Base-by-base conservation (phyloP, 1,140 invertebrate species). In the Drosophila tristis region DNA sequence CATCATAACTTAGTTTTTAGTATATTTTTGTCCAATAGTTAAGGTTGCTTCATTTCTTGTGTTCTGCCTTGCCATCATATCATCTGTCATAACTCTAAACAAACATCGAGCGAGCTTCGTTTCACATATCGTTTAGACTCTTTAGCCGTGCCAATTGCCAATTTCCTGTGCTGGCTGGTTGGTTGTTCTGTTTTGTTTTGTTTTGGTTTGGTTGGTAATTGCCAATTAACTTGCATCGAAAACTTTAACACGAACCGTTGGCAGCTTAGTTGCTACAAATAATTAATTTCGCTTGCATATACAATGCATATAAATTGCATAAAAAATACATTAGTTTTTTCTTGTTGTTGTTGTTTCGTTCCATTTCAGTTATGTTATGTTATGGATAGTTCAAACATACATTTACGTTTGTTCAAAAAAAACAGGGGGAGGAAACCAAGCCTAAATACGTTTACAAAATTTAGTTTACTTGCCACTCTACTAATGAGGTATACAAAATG, bases 401-500 rank as follows among this genome's bases (percentile, higher is more conserved):
- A 29, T 13, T 66, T 75, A 31, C 39, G 42, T 61, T 57, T 57
- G 51, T 47, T 35, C 9, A 39, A 39, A 67, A 82, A 70, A 63
- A 53, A 43, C 3, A 25, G 2, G 4, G 23, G 4, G 0, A 70
- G 60, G 61, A 48, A 74, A 80, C 57, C 59, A 60, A 86, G 77
- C 70, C 77, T 74, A 78, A 75, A 61, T 66, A 75, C 48, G 63
- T 53, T 15, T 67, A 74, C 59, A 59, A 59, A 80, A 87, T 81
- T 81, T 87, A 86, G 82, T 87, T 87, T 75, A 48, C 48, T 87
- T 78, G 82, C 81, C 80, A 80, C 80, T 81, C 74, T 58, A 86
- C 78, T 87, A 87, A 86, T 86, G 82, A 86, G 82, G 82, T 86
- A 86, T 86, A 86, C 71, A 81, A 64, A 87, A 72, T 67, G 68